phyloP scores from a whole-genome alignment of 2,888 invertebrate genomes.

The Gymnosoma rotundatum region DNA sequence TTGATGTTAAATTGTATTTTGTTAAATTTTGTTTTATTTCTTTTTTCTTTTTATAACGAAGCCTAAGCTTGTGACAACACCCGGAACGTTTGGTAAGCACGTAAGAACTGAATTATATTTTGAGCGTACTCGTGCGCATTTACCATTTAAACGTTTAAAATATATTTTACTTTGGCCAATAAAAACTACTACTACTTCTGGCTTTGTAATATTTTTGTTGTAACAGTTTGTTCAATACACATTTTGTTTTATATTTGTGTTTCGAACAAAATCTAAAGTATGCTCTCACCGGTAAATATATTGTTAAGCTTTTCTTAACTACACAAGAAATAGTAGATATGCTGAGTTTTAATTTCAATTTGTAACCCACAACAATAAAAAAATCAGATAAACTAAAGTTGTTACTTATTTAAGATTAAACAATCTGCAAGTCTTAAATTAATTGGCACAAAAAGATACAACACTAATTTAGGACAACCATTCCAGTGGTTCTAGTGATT shows the following conservation, averaged over 20 bases:
- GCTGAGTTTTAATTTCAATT: not conserved
- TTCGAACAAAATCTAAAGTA: constrained; percentile 15
- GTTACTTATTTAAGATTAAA: not conserved
- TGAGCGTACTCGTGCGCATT: constrained; percentile 71
- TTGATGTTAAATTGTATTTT: constrained; percentile 46
- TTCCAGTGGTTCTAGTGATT: no score
- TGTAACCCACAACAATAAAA: not conserved
- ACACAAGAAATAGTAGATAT: not conserved
- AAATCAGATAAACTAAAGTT: not conserved
- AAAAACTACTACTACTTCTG: constrained; percentile 43
- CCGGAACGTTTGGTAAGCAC: constrained; percentile 72
- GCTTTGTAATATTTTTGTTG: constrained; percentile 43
- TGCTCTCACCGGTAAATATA: constrained; percentile 59
- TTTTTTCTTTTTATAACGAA: constrained; percentile 40
- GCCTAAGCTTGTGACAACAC: constrained; percentile 66
- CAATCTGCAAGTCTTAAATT: no score
- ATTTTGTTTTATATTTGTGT: constrained; percentile 14
- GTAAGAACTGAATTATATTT: constrained; percentile 71
- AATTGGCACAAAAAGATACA: no score
- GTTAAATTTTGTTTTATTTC: constrained; percentile 30
- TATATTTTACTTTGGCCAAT: constrained; percentile 57
- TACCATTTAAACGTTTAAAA: constrained; percentile 47
- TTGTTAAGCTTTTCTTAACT: constrained; percentile 15
- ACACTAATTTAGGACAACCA: no score
- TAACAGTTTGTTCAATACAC: constrained; percentile 37